Evolutionary conservation across 2,797 vertebrate genomes (phyloP).

Genomic region (Lophotriccus pileatus): DNA sequence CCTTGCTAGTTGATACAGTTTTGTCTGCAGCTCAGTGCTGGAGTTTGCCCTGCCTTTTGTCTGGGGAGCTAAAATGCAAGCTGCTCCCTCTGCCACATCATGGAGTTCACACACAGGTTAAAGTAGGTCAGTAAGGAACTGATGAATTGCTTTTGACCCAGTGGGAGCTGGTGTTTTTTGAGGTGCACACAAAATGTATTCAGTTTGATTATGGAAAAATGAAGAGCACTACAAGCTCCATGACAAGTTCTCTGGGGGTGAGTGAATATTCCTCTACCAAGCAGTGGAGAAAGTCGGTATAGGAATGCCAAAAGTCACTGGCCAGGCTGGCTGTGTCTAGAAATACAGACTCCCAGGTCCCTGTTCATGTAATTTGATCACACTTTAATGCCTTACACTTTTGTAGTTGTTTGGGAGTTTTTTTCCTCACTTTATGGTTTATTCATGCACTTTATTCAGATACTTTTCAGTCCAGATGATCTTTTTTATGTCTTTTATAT

Average conservation of each 20-base stretch:
- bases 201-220: background rate
- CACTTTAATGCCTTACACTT: background rate
- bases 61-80: background rate
- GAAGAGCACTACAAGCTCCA: background rate
- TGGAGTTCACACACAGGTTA: conserved; percentile 1
- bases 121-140: conserved; percentile 27
- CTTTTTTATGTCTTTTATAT: background rate
- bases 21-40: background rate
- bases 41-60: background rate
- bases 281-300: background rate
- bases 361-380: background rate
- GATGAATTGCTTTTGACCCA: background rate
- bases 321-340: background rate
- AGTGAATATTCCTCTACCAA: background rate
- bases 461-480: background rate
- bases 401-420: rapidly evolving
- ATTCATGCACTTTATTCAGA: background rate
- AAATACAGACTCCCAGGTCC: background rate
- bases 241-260: background rate
- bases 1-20: background rate
- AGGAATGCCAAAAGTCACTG: background rate
- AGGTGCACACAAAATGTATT: background rate
- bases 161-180: background rate
- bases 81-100: background rate
- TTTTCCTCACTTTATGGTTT: background rate